These are phyloP conservation scores for Tenebrio molitor DNA, from an alignment of 1,140 invertebrate genomes.

Conservation along the genomic window DNA sequence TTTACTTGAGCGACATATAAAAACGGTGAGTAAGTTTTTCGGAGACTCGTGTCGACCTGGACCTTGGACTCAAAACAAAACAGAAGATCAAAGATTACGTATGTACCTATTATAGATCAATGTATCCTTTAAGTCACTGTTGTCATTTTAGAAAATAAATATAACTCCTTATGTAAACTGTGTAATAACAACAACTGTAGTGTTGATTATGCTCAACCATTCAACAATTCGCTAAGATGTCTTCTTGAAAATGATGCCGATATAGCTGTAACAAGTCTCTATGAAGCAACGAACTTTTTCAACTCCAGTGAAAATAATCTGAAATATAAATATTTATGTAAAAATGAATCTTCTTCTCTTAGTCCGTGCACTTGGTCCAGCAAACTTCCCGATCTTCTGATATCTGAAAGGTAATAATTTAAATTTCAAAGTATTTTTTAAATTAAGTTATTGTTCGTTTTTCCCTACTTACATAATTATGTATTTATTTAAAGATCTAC, in stretches of 20 bases:
- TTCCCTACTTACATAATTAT: too few species aligned
- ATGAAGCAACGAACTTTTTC: constrained; percentile 62
- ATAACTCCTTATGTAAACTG: constrained; percentile 68
- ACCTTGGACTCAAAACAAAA: constrained; percentile 71
- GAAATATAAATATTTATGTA: constrained; percentile 70
- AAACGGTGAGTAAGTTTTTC: constrained; percentile 72
- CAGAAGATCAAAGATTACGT: constrained; percentile 72
- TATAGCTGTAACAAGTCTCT: constrained; percentile 69
- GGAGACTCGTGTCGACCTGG: constrained; percentile 76
- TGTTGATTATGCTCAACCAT: constrained; percentile 47
- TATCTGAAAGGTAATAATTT: constrained; percentile 71
- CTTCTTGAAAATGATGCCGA: constrained; percentile 68
- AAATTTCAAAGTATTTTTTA: too few species aligned
- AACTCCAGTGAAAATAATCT: constrained; percentile 44
- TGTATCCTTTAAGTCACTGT: constrained; percentile 21
- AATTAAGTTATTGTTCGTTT: too few species aligned
- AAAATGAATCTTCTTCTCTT: constrained; percentile 71
- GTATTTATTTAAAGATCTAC: too few species aligned
- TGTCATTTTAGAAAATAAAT: constrained; percentile 67
- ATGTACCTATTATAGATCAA: constrained; percentile 62
- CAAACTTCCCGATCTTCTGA: constrained; percentile 72
- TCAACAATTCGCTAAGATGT: constrained; percentile 68
- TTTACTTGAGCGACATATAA: constrained; percentile 71
- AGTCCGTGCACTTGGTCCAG: constrained; percentile 72
- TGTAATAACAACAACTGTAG: constrained; percentile 64